These are phyloP conservation scores for Cheumatopsyche charites DNA, from an alignment of 1,140 invertebrate species.

Conservation along the genomic window DNA sequence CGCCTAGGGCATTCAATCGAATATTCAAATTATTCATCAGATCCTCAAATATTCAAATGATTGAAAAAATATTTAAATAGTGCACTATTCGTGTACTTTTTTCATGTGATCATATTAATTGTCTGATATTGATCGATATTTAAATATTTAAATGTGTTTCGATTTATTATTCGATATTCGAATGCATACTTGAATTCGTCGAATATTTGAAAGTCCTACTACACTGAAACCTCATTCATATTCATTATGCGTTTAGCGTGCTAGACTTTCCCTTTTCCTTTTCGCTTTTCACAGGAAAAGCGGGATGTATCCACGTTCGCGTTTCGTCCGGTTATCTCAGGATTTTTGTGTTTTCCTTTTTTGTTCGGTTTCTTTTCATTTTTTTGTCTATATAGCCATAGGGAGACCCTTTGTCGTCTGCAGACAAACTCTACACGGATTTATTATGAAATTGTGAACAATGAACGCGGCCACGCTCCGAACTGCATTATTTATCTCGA, in stretches of 20 bases:
- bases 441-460: constrained; percentile 5
- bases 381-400: not conserved
- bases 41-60: no score
- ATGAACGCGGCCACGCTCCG: not conserved
- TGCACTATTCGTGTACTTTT: no score
- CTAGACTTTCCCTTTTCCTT: not conserved
- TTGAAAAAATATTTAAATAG: no score
- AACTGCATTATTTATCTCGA: constrained; percentile 6
- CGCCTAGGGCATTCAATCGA: no score
- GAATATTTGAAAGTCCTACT: no score
- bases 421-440: not conserved
- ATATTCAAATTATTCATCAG: no score
- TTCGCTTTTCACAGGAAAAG: not conserved
- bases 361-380: not conserved
- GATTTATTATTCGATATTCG: no score
- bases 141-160: no score
- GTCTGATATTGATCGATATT: no score
- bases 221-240: constrained; percentile 13
- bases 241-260: constrained; percentile 7
- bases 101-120: no score
- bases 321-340: not conserved
- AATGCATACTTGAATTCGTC: no score
- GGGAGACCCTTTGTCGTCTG: constrained; percentile 3
- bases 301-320: not conserved
- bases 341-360: not conserved